Evolutionary conservation across 1,140 invertebrate genomes (phyloP), one percentile per base, ranked within the genome.

Genomic region (Saccostrea echinata): DNA sequence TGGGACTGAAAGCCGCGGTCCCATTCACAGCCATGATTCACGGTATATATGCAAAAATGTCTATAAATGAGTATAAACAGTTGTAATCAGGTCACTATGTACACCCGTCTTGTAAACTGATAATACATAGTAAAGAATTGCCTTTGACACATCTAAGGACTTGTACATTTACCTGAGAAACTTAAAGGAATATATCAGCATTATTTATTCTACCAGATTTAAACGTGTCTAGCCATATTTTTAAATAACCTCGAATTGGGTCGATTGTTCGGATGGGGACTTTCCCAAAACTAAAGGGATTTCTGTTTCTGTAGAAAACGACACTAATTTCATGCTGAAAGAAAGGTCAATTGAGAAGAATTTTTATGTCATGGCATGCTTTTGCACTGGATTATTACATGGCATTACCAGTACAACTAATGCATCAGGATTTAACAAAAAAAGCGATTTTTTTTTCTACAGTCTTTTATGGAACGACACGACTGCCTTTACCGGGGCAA

Each of bases 1-100:
- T 76, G 18, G 86, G 84, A 27, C 71, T 68, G 57, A 91, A 90
- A 6, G 91, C 91, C n/a, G 64, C 76, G 4, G 84, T 85, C 12
- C 21, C 30, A 43, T 87, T 84, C 24, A 11, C 27, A n/a, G 83
- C 82, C 88, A 88, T 43, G 1, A 43, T 88, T 76, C 68, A 16
- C n/a, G 27, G 27, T 30, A 76, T 12, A 9, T 6, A 27, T 11
- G 16, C 2, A 76, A 27, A 30, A 9, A 30, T 6, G 3, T 30
- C 68, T 27, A 16, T 13, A 33, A 33, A 16, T 76, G 27, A 1
- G 16, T 13, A 8, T 35, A 12, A 30, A 30, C 68, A 76, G 68
- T 27, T 16, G 11, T 27, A 13, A 27, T 76, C 68, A 76, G 24
- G 27, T 76, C 68, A 27, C 68, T 76, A 33, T 76, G 27, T 76